Conservation (phyloP, 2,797 vertebrate species). For the Pelochelys cantorii region DNA sequence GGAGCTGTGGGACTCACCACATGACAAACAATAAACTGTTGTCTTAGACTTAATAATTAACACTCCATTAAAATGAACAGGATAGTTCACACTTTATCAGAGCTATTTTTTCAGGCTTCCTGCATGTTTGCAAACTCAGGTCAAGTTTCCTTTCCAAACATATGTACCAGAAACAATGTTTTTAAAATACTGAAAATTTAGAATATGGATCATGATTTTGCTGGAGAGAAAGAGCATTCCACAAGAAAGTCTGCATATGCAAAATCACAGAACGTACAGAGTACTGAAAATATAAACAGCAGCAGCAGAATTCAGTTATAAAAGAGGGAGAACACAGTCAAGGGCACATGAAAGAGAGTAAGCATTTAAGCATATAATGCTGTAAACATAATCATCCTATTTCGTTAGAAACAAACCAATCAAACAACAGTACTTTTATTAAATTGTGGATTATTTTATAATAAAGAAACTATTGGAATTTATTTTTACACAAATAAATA, state of each 20-base stretch:
- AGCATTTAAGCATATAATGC: neutral
- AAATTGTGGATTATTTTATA: neutral
- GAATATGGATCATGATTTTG: neutral
- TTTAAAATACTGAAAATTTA: neutral
- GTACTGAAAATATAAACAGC: neutral
- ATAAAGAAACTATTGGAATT: neutral
- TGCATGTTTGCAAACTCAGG: neutral
- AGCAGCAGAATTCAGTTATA: neutral
- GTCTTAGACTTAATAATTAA: neutral
- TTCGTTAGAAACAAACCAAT: neutral
- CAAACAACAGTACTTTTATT: neutral
- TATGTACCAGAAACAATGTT: neutral
- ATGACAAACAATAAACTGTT: neutral
- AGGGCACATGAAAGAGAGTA: slow-evolving; percentile 28
- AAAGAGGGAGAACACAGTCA: slow-evolving; percentile 29
- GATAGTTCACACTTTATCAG: neutral
- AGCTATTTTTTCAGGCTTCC: neutral
- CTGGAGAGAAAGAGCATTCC: neutral
- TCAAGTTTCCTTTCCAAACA: neutral
- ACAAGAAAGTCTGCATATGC: neutral
- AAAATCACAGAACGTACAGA: neutral
- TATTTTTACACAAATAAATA: neutral
- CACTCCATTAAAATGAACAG: neutral
- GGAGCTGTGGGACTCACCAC: neutral
- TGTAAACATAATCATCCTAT: accelerated